These are phyloP conservation scores for Hofmannophila pseudospretella DNA, from an alignment of 2,888 invertebrate genomes.

Conservation along the genomic window DNA sequence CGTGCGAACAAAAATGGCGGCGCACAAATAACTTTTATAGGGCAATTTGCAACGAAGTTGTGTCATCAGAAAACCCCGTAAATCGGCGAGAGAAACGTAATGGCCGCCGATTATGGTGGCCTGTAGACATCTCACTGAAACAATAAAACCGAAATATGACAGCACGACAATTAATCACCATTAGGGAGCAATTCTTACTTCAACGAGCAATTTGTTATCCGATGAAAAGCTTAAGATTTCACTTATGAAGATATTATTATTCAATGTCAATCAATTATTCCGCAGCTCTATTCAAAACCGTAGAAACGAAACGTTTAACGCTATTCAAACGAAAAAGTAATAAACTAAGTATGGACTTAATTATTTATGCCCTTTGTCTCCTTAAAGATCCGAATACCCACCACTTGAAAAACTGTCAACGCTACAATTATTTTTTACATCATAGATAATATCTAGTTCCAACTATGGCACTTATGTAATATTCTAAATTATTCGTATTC, in stretches of 20 bases:
- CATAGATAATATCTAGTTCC: too few relatives aligned
- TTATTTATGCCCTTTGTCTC: too few relatives aligned
- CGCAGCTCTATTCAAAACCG: too few relatives aligned
- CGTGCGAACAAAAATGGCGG: constrained; percentile 39
- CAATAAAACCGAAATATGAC: constrained; percentile 60
- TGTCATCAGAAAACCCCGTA: constrained; percentile 62
- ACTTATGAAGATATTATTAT: background rate
- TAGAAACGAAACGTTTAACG: too few relatives aligned
- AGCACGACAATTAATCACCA: constrained; percentile 46
- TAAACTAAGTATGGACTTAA: too few relatives aligned
- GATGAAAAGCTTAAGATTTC: background rate
- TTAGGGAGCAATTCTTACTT: constrained; percentile 44
- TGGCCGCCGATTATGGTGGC: constrained; percentile 42
- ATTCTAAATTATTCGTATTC: too few relatives aligned
- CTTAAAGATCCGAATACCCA: too few relatives aligned
- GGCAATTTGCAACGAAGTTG: constrained; percentile 62
- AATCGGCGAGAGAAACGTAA: constrained; percentile 57
- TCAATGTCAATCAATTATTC: constrained; percentile 1
- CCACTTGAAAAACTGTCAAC: too few relatives aligned
- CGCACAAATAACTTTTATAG: constrained; percentile 68
- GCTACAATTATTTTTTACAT: too few relatives aligned
- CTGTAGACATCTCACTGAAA: constrained; percentile 41
- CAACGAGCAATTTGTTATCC: constrained; percentile 45
- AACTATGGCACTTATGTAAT: too few relatives aligned
- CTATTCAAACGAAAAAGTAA: too few relatives aligned